A percentile compares a stretch with the other conserved stretches of the same genome.
These are phyloP conservation scores for Nasonia longicornis DNA, from an alignment of 1,140 invertebrate species.

Conservation along the genomic window DNA sequence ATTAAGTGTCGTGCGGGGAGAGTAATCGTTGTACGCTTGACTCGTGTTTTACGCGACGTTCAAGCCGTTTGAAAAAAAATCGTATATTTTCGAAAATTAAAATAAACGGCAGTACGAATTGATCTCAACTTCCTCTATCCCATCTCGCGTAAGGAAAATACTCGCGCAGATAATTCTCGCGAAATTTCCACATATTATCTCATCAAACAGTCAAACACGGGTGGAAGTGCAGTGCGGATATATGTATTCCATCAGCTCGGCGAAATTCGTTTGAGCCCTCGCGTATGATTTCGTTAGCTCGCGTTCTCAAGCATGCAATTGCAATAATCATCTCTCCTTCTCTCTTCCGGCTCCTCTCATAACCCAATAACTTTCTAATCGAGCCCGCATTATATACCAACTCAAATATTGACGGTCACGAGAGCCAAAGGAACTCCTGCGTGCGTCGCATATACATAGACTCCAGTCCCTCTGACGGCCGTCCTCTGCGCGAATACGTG, in stretches of 20 bases:
- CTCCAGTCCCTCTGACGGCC: neutral
- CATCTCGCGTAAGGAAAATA: too few species aligned
- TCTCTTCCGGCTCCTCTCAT: neutral
- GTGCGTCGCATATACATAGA: neutral
- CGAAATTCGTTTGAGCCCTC: neutral
- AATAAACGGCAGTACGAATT: too few species aligned
- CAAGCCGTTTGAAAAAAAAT: too few species aligned
- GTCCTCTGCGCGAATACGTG: neutral
- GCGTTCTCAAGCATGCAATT: neutral
- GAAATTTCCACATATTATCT: too few species aligned
- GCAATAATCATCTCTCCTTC: neutral
- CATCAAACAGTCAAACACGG: too few species aligned
- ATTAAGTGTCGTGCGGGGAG: neutral
- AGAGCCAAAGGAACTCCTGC: slow-evolving; percentile 10
- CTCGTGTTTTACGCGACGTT: neutral
- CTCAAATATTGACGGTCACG: slow-evolving; percentile 18
- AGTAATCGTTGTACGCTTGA: neutral
- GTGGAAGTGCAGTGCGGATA: too few species aligned
- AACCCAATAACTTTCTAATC: slow-evolving; percentile 23
- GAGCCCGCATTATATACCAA: neutral
- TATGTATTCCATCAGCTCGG: too few species aligned
- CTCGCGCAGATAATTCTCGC: too few species aligned
- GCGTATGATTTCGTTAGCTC: neutral
- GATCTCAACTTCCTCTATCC: too few species aligned
- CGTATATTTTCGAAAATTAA: too few species aligned